Evolutionary conservation across 2,113 vertebrate species (phyloP), one percentile per base, ranked within the genome.

Genomic region (Motacilla tschutschensis): DNA sequence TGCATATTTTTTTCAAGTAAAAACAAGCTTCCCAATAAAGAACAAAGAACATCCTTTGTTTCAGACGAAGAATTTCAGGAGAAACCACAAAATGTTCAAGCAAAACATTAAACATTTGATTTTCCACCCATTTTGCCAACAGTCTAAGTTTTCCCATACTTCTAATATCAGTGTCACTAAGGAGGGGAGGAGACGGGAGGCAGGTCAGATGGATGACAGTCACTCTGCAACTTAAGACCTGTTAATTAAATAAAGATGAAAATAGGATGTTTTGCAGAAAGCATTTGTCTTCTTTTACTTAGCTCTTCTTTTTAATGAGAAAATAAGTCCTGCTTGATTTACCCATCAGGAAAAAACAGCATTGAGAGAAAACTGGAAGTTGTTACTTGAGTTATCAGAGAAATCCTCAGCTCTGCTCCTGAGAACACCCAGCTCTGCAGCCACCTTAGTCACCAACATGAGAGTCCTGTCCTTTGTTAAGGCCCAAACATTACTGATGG

Each of bases 31-130:
- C 51, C 16, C 31, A 18, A 38, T 91, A 74, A 78, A 92, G 54
- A 93, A 91, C 78, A 93, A 93, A 94, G 79, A 87, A 90, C 62
- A 69, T 54, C 89, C 83, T 95, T 96, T 94, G 91, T 95, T 95
- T 94, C 92, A 83, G 89, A 92, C 48, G 33, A 92, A 87, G 93
- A 94, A 95, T 91, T 92, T 95, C 90, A 92, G 90, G 88, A 89
- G 92, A 95, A 96, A 92, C 93, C 90, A 94, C 93, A 91, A 94
- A 94, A 92, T 88, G 87, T 92, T 95, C 90, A 95, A 93, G 85
- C 29, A 94, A 95, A 95, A 94, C 87, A 94, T 94, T 92, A 71
- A 94, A 92, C 89, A 59, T 91, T 88, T 90, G 64, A 91, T 93
- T 96, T 96, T 95, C 94, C 90, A 93, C 79, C 78, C 76, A 25